phyloP scores from a whole-genome alignment of 2,113 vertebrate genomes.

The Grus americana region DNA sequence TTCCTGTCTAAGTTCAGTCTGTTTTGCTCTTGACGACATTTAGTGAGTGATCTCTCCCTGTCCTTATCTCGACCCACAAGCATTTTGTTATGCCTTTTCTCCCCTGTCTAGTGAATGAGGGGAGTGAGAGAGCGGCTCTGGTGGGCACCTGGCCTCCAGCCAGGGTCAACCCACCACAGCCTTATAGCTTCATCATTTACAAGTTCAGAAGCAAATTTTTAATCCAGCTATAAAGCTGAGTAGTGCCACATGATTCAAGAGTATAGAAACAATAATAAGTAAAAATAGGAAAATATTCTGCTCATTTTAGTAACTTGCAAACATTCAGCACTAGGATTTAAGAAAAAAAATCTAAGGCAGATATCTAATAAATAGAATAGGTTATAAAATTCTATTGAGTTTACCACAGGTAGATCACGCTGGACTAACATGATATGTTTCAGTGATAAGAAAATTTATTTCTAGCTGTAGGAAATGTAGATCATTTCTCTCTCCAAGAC shows the following conservation, averaged over 20 bases:
- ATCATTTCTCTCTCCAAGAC: not conserved
- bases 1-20: too few species aligned
- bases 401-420: not conserved
- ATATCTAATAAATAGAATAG: not conserved
- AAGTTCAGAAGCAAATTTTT: not conserved
- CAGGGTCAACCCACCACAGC: too few species aligned
- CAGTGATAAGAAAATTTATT: not conserved
- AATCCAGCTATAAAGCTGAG: not conserved
- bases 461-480: not conserved
- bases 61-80: too few species aligned
- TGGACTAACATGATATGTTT: not conserved
- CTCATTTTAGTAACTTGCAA: not conserved
- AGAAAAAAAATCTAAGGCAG: not conserved
- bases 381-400: not conserved
- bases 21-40: too few species aligned
- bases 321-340: not conserved
- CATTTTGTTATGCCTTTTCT: too few species aligned
- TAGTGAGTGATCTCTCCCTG: too few species aligned
- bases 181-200: not conserved
- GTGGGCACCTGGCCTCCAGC: too few species aligned
- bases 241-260: not conserved
- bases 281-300: not conserved
- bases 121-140: too few species aligned
- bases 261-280: not conserved
- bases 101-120: too few species aligned